Base-by-base conservation (phyloP, 2,888 invertebrate genomes). In the Steinernema carpocapsae region DNA sequence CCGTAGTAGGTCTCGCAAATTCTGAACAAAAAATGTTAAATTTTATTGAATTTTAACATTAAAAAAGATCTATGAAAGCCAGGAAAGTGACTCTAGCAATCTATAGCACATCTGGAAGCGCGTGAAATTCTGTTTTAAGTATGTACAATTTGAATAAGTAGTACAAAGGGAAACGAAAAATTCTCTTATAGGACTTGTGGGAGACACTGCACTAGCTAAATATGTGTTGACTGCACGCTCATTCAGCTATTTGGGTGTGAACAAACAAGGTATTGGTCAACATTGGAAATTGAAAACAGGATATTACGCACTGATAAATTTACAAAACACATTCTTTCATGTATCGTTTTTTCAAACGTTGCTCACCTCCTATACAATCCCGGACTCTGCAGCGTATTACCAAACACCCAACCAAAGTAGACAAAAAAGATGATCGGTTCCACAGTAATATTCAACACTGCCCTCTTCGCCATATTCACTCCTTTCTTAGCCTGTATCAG, bases 391-490 rank as follows among this genome's bases (percentile, higher is more conserved):
- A 82, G 70, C 0, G 81, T 81, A 45, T 78, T 81, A 1, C 82
- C 82, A 51, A 83, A 82, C 19, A 82, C 79, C 73, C 77, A 80
- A 19, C 82, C 82, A 37, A 81, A 71, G 71, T 83, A 82, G 17
- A 82, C 72, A 45, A 82, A 73, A 51, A 83, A 78, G 12, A 80
- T 74, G 22, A 80, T 78, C 12, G 77, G 78, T 72, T 80, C 79
- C n/a, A 80, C 80, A 12, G 76, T 72, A 26, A 79, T 70, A 37
- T 73, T 56, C 6, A 56, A 4, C 6, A 56, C 12, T 10, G 56
- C 56, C 56, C 26, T 56, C 26, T 56, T 22, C n/a, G 22, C 24
- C 24, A 56, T 12, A 7, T 19, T 10, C n/a, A 22, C n/a, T 7
- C 24, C 26, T 19, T 4, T 3, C 56, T 26, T 6, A 12, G 26